phyloP scores from a whole-genome alignment of 2,797 vertebrate genomes.

The Etheostoma nigrum region DNA sequence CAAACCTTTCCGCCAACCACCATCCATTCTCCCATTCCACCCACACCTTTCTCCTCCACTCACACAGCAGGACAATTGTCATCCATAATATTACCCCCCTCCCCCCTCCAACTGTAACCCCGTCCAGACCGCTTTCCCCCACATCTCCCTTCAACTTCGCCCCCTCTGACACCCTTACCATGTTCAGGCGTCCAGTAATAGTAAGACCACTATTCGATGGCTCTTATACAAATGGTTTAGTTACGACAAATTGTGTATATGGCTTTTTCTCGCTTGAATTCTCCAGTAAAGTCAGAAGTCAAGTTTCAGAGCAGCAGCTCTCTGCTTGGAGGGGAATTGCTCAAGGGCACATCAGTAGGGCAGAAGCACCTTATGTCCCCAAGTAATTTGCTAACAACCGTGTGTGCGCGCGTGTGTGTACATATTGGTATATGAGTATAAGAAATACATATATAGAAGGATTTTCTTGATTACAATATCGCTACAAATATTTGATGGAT shows the following conservation, averaged over 20 bases:
- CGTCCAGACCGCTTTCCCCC: conserved; percentile 53
- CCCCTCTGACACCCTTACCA: conserved; percentile 39
- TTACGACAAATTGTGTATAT: too few relatives aligned
- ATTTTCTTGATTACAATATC: not conserved
- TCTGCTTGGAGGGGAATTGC: not conserved
- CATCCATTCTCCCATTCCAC: conserved; percentile 57
- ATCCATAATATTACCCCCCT: conserved; percentile 33
- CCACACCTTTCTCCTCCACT: conserved; percentile 68
- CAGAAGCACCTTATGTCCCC: not conserved
- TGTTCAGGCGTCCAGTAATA: conserved; percentile 20
- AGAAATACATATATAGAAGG: not conserved
- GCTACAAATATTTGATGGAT: not conserved
- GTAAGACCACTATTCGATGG: too few relatives aligned
- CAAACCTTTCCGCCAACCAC: conserved; percentile 65
- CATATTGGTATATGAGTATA: too few relatives aligned
- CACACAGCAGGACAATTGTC: conserved; percentile 81
- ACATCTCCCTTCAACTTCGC: conserved; percentile 32
- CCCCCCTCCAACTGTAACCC: conserved; percentile 47
- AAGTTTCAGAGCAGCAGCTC: conserved; percentile 14
- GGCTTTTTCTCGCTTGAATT: not conserved
- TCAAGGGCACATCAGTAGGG: not conserved
- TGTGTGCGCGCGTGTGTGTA: not conserved
- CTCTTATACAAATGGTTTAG: not conserved
- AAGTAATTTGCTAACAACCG: not conserved
- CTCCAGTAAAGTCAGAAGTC: conserved; percentile 20